Percentiles rank a stretch among this genome's conserved stretches.
Evolutionary conservation across 2,797 vertebrate species (phyloP).

Genomic region (Varecia variegata): DNA sequence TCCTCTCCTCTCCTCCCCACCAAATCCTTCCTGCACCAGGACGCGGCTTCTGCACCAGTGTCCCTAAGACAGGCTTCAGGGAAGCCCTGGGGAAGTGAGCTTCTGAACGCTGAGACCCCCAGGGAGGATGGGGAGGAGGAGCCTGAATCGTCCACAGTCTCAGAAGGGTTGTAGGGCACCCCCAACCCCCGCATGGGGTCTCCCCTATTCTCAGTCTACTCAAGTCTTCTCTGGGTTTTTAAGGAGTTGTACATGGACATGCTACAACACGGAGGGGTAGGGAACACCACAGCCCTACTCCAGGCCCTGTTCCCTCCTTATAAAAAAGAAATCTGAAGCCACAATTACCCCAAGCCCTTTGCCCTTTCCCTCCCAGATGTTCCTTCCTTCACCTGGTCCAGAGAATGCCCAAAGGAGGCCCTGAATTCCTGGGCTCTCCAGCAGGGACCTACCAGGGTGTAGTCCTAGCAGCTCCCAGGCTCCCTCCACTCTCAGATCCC

Average conservation of each 20-base stretch:
- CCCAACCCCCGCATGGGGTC: background rate
- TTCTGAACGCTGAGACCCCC: background rate
- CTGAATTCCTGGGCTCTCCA: background rate
- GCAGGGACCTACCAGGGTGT: background rate
- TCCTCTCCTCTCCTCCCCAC: background rate
- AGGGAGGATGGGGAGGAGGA: background rate
- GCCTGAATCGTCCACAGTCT: background rate
- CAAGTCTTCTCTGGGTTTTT: background rate
- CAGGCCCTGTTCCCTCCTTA: background rate
- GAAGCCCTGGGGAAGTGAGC: background rate
- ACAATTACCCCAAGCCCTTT: background rate
- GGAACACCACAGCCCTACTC: background rate
- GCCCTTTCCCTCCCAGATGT: background rate
- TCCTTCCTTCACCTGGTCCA: background rate
- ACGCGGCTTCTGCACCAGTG: background rate
- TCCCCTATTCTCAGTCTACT: background rate
- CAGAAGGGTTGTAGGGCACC: background rate
- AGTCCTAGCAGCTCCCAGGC: background rate
- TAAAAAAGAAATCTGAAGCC: background rate
- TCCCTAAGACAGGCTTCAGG: background rate
- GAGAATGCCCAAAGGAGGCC: background rate
- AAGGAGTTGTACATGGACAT: background rate
- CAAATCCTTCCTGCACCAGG: background rate
- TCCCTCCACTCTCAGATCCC: background rate
- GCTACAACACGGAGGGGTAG: rapidly evolving